Conservation (phyloP, 2,888 invertebrate species). For the Gymnosoma rotundatum region DNA sequence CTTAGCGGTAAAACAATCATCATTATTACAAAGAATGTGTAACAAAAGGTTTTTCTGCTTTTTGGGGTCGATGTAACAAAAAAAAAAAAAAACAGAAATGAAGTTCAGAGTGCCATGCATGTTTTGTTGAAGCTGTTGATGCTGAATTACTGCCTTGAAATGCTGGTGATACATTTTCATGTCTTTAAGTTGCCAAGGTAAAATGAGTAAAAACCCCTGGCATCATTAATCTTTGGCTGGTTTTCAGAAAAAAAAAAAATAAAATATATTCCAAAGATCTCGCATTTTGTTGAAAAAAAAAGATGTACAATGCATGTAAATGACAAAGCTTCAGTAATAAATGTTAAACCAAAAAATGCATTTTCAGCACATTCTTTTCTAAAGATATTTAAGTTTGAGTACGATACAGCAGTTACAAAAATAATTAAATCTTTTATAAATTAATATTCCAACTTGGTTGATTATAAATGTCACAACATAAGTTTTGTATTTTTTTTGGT, state of each 20-base stretch:
- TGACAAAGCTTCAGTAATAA: constrained; percentile 59
- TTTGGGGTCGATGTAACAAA: constrained; percentile 1
- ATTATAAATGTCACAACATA: no score
- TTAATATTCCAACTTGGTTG: no score
- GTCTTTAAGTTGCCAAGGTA: constrained; percentile 27
- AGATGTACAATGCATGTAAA: background rate
- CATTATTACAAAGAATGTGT: constrained; percentile 57
- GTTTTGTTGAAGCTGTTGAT: constrained; percentile 41
- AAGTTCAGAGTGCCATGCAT: constrained; percentile 20
- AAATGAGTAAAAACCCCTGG: constrained; percentile 44
- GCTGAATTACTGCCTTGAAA: constrained; percentile 38
- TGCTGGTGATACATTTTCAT: constrained; percentile 50
- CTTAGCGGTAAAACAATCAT: constrained; percentile 56
- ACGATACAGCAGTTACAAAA: background rate
- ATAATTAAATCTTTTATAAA: no score
- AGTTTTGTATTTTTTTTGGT: no score
- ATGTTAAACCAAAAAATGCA: constrained; percentile 43
- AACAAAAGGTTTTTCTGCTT: constrained; percentile 51
- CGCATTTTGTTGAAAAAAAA: constrained; percentile 5
- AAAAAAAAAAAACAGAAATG: background rate
- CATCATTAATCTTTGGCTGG: constrained; percentile 69
- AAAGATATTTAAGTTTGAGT: constrained; percentile 24
- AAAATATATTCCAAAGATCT: constrained; percentile 31
- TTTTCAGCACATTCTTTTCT: constrained; percentile 50
- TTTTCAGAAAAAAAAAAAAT: constrained; percentile 8